Conservation (phyloP, 2,888 invertebrate genomes). For the Leptopilina myrica region DNA sequence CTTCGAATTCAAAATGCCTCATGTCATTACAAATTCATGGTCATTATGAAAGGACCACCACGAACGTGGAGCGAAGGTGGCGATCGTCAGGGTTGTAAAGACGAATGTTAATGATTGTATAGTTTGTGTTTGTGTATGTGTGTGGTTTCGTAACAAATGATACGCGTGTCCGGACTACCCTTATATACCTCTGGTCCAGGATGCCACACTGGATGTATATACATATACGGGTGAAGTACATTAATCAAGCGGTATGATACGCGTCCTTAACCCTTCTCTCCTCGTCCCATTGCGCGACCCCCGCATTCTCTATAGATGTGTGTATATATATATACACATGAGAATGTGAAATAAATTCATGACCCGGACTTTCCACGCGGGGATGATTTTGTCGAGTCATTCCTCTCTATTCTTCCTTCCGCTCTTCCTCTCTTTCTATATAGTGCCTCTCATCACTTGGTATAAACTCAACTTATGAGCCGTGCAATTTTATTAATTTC, state of each 20-base stretch:
- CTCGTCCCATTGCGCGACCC: conserved; percentile 34
- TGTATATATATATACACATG: conserved; percentile 13
- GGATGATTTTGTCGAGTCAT: conserved; percentile 63
- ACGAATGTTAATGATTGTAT: not conserved
- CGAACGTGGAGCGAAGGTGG: conserved; percentile 12
- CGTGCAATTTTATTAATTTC: conserved; percentile 62
- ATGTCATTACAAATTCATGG: conserved; percentile 59
- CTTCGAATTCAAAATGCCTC: conserved; percentile 51
- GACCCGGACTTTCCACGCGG: conserved; percentile 56
- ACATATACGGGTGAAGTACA: conserved; percentile 62
- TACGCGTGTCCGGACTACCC: conserved; percentile 61
- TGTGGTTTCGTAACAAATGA: conserved; percentile 61
- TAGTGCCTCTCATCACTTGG: conserved; percentile 37
- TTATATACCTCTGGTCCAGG: conserved; percentile 46
- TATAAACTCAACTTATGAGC: conserved; percentile 61
- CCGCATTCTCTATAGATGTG: conserved; percentile 42
- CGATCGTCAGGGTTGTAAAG: conserved; percentile 13
- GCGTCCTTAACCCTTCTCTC: conserved; percentile 67
- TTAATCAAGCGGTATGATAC: conserved; percentile 68
- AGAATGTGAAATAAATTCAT: conserved; percentile 62
- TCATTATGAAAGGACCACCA: conserved; percentile 49
- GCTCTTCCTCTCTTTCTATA: conserved; percentile 4
- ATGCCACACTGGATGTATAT: conserved; percentile 48
- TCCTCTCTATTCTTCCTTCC: conserved; percentile 49
- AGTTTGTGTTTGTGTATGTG: conserved; percentile 34